These are phyloP conservation scores for Tanypteryx hageni DNA, from an alignment of 2,888 invertebrate genomes.

Conservation along the genomic window DNA sequence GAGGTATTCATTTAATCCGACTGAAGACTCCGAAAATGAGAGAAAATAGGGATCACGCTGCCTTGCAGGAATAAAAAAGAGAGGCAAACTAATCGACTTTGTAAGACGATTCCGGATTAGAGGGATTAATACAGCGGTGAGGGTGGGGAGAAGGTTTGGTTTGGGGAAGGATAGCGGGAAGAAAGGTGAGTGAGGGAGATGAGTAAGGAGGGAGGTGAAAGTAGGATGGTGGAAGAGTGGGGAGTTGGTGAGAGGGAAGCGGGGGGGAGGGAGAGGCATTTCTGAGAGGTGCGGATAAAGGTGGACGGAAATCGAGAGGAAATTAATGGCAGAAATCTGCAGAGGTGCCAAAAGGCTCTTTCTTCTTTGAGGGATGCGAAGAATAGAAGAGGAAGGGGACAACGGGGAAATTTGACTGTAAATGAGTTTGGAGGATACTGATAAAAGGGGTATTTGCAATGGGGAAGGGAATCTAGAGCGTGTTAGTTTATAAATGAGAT, in stretches of 20 bases:
- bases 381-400: neutral
- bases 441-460: neutral
- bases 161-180: constrained; percentile 10
- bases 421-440: no score
- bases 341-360: no score
- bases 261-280: neutral
- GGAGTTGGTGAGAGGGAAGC: neutral
- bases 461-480: neutral
- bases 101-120: constrained; percentile 39
- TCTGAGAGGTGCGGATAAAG: neutral
- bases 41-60: neutral
- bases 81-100: constrained; percentile 29
- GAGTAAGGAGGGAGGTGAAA: neutral
- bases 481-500: neutral
- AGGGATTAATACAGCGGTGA: constrained; percentile 34
- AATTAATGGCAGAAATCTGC: neutral
- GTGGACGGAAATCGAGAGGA: constrained; percentile 21
- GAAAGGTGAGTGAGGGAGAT: neutral
- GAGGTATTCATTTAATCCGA: constrained; percentile 41
- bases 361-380: neutral
- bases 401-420: no score
- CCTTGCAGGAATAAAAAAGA: neutral
- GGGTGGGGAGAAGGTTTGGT: neutral
- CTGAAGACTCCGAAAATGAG: constrained; percentile 22
- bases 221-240: neutral